Evolutionary conservation across 2,888 invertebrate genomes (phyloP).

Genomic region (Scrobipalpa atriplicella): DNA sequence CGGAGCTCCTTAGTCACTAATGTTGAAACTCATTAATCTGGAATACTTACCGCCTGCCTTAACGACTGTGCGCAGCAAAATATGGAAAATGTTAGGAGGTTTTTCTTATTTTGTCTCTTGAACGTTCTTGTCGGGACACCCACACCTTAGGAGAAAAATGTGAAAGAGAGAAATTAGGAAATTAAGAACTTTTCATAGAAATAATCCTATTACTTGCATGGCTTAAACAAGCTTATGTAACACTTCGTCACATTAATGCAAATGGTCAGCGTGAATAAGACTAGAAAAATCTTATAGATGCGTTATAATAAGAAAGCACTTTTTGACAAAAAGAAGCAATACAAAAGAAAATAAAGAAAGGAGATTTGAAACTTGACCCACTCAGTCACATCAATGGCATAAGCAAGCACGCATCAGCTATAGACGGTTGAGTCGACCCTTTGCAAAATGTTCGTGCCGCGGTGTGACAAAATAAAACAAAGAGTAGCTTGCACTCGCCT

Average conservation of each 20-base stretch:
- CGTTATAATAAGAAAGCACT: no score
- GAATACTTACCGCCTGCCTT: constrained; percentile 23
- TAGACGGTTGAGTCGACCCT: not conserved
- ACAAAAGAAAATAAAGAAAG: no score
- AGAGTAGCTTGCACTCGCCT: not conserved
- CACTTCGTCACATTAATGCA: no score
- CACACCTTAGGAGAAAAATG: no score
- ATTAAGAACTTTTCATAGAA: no score
- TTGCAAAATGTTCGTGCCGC: not conserved
- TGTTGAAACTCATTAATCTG: constrained; percentile 41
- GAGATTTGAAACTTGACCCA: not conserved
- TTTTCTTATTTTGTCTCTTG: not conserved
- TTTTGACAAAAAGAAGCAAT: no score
- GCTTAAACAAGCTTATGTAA: no score
- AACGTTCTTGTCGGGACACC: no score
- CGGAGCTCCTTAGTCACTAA: constrained; percentile 34
- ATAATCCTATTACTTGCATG: no score
- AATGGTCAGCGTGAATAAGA: no score
- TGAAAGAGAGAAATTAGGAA: no score
- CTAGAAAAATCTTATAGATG: no score
- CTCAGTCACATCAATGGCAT: not conserved
- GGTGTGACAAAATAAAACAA: constrained; percentile 12
- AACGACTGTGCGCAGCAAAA: constrained; percentile 13
- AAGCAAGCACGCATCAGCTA: not conserved
- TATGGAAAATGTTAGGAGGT: not conserved